Evolutionary conservation across 2,888 invertebrate genomes (phyloP), one percentile per base, ranked within the genome.

Genomic region (Geotrupes spiniger): DNA sequence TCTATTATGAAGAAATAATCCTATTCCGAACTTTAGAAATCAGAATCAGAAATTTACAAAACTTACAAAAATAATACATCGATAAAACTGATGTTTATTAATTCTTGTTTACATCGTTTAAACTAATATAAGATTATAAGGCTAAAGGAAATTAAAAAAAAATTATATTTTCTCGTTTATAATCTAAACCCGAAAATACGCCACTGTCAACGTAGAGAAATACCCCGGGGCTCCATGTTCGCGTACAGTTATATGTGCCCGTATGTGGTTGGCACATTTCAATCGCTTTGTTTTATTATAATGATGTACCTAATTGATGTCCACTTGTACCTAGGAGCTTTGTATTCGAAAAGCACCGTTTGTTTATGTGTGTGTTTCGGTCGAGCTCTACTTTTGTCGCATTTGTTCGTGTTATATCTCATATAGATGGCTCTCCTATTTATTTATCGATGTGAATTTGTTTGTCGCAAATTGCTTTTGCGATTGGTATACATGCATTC

Each of bases 401-500:
- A 52, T 57, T 56, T 53, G 53, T 54, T 51, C 52, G 49, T 46
- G 46, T 28, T 39, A 39, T 39, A 52, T 49, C 46, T 56, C 58
- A 49, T 53, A 52, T 54, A 53, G 54, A 57, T 55, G 56, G 56
- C 55, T 55, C 58, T 58, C 53, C 51, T 57, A 56, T 60, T 61
- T 61, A 63, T 63, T 61, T 62, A 61, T 58, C 59, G 61, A 51
- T 52, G 58, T 53, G 57, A 66, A 51, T 70, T 71, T 70, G 67
- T 69, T 69, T 69, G 69, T 71, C 71, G 69, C 72, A 69, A 71
- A 71, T 71, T 70, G 71, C 70, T 61, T 64, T 66, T 62, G 66
- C 71, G 68, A 72, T 72, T 70, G 72, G 68, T 65, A 66, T 69
- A 71, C 70, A 72, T 67, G 70, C 68, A 68, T 70, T 67, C 65